phyloP scores from a whole-genome alignment of 1,140 invertebrate species.

The Pissodes strobi region DNA sequence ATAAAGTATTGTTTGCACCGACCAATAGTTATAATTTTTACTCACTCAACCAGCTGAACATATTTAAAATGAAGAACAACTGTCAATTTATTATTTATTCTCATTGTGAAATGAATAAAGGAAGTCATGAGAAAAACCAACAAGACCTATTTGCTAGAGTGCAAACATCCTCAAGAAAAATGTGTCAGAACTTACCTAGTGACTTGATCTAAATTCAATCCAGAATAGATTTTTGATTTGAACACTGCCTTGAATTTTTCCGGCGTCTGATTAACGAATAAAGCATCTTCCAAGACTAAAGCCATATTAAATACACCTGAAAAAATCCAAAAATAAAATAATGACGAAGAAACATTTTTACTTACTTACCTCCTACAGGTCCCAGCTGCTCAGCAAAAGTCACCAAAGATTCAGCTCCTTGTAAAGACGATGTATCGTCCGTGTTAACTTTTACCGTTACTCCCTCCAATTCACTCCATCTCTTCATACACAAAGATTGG shows the following conservation, averaged over 20 bases:
- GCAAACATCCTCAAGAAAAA: too few species aligned
- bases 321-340: background rate
- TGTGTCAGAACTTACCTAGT: too few species aligned
- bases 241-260: conserved; percentile 76
- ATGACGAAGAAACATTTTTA: too few species aligned
- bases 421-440: conserved; percentile 64
- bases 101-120: too few species aligned
- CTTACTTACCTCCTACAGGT: conserved; percentile 78
- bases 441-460: conserved; percentile 75
- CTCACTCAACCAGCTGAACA: background rate
- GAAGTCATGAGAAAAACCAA: too few species aligned
- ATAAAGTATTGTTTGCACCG: too few species aligned
- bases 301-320: conserved; percentile 88
- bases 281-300: conserved; percentile 81
- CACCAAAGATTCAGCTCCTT: conserved; percentile 74
- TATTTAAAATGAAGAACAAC: conserved; percentile 39
- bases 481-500: conserved; percentile 76
- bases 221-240: conserved; percentile 81
- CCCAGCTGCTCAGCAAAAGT: conserved; percentile 69
- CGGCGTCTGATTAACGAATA: conserved; percentile 85
- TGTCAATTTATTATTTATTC: too few species aligned
- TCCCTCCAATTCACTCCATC: conserved; percentile 69
- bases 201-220: conserved; percentile 74
- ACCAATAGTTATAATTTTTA: too few species aligned
- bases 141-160: too few species aligned